Evolutionary conservation across 2,888 invertebrate species (phyloP), one percentile per base, ranked within the genome.

Genomic region (Gymnosoma rotundatum): DNA sequence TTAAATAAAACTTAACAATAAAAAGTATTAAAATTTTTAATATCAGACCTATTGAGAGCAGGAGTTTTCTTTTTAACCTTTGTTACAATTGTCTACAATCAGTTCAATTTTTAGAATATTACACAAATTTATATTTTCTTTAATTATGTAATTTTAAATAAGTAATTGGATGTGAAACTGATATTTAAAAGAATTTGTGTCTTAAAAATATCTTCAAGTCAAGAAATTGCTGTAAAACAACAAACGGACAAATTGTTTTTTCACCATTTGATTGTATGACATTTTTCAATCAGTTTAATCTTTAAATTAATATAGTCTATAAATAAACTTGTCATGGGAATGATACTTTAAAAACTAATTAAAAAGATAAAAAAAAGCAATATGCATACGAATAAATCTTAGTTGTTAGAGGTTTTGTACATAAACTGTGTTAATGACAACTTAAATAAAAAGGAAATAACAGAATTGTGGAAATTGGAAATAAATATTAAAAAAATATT

Each of bases 371-470:
- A 63, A 45, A 16, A 2, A n/a, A 16, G 45, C 2, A 42, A 42
- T 12, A 42, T 42, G 12, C 12, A 42, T 4, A 25, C 25, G 16
- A 63, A 63, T 25, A 45, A 63, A 45, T 64, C 1, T 48, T 42
- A 73, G 64, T n/a, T 56, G 45, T 56, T 56, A 9, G 56, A 20
- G 56, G 21, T 25, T 75, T 58, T 75, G 66, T 75, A 66, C 38
- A 58, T n/a, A 38, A 58, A 48, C 2, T 21, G 45, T n/a, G 12
- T 45, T n/a, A 61, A 63, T 52, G n/a, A 48, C 9, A 32, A 32
- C 32, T 8, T 18, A 76, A 50, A 69, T 25, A 64, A 74, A 56
- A 54, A n/a, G 4, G 16, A 25, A 45, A 6, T 20, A 75, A 20
- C 56, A 45, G 12, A 69, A 58, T 50, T 60, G 9, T 36, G 32